Evolutionary conservation across 1,140 invertebrate genomes (phyloP).

Genomic region (Cryptotermes secundus): DNA sequence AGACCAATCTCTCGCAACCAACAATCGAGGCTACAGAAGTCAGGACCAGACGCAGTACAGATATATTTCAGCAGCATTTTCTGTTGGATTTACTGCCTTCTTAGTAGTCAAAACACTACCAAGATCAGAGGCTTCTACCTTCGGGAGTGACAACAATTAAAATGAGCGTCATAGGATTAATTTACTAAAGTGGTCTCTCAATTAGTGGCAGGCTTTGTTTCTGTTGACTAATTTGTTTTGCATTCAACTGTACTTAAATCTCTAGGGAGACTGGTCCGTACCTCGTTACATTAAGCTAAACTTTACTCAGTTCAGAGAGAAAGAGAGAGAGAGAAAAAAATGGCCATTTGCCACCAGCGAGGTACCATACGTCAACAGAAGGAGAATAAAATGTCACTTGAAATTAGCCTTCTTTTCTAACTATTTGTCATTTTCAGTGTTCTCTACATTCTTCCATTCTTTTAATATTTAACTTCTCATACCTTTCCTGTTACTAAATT

Average conservation of each 20-base stretch:
- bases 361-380: not conserved
- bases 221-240: conserved; percentile 6
- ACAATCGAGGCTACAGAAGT: no score
- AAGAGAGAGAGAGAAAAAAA: not conserved
- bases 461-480: not conserved
- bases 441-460: not conserved
- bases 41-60: no score
- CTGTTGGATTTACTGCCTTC: not conserved
- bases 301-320: not conserved
- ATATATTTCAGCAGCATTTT: no score
- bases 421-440: conserved; percentile 14
- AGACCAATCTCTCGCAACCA: no score
- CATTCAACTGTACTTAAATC: conserved; percentile 9
- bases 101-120: not conserved
- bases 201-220: not conserved
- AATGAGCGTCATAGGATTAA: not conserved
- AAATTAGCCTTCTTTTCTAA: conserved; percentile 2
- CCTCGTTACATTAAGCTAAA: conserved; percentile 13
- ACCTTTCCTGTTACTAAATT: not conserved
- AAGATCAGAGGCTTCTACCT: not conserved
- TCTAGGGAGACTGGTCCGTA: not conserved
- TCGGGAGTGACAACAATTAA: not conserved
- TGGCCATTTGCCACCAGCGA: conserved; percentile 6
- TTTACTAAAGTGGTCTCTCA: not conserved
- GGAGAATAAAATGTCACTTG: conserved; percentile 14